Conservation (phyloP, 1,140 invertebrate genomes). For the Heliconius himera region DNA sequence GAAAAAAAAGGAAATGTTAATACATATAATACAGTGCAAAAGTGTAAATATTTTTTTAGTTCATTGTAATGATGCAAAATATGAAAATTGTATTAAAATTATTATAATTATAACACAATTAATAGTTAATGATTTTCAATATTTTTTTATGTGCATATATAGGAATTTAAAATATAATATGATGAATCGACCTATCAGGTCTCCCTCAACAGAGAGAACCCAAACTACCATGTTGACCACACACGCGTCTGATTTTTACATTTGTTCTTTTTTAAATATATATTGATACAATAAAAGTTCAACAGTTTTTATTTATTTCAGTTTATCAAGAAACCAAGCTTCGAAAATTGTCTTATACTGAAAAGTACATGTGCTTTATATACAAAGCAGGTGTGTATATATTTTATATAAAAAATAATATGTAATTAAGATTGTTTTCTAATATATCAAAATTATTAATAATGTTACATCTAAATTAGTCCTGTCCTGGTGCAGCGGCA, state of each 20-base stretch:
- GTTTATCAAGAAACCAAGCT: not conserved
- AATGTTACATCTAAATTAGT: too few species aligned
- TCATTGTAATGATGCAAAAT: too few species aligned
- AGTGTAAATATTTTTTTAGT: too few species aligned
- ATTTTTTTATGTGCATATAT: too few species aligned
- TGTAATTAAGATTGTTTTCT: too few species aligned
- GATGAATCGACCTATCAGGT: slow-evolving; percentile 67
- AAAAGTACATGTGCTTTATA: not conserved
- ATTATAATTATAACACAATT: too few species aligned
- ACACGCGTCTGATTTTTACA: slow-evolving; percentile 58
- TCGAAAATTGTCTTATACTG: not conserved
- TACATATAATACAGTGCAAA: too few species aligned
- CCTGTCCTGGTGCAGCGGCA: too few species aligned
- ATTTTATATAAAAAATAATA: not conserved
- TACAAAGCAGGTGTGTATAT: not conserved
- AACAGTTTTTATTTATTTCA: not conserved
- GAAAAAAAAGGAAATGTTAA: too few species aligned
- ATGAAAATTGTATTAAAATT: too few species aligned
- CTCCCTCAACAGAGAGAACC: slow-evolving; percentile 78
- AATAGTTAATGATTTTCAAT: too few species aligned
- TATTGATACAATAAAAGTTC: not conserved
- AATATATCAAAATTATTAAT: too few species aligned
- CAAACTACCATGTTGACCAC: slow-evolving; percentile 73
- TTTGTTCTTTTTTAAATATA: not conserved
- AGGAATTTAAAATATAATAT: slow-evolving; percentile 28